These are phyloP conservation scores for Nycticorax nycticorax DNA, from an alignment of 2,113 vertebrate species.

Conservation along the genomic window DNA sequence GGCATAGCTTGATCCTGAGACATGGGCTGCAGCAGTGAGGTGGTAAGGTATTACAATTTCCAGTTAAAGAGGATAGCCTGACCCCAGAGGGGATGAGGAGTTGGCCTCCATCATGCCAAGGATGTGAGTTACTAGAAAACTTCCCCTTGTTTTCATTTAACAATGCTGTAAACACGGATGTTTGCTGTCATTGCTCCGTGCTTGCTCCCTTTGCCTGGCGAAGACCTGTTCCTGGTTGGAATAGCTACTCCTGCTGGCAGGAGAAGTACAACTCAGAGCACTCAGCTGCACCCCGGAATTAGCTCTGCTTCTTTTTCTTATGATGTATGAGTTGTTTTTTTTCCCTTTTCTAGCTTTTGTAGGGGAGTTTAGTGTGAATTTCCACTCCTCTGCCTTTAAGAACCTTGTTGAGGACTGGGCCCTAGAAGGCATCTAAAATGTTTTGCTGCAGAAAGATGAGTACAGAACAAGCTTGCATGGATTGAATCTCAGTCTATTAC, in stretches of 20 bases:
- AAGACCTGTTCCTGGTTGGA: neutral
- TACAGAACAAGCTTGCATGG: neutral
- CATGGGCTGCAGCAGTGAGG: neutral
- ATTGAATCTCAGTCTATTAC: neutral
- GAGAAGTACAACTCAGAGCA: neutral
- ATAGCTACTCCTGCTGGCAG: neutral
- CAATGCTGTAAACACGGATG: fast-evolving
- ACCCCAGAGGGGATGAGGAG: neutral
- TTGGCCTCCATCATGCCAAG: neutral
- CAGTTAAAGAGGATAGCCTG: neutral
- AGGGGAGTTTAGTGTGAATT: neutral
- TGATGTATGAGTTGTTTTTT: fast-evolving
- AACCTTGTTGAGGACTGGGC: neutral
- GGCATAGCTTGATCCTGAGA: neutral
- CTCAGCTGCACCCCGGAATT: neutral
- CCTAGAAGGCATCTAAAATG: neutral
- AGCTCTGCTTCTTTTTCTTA: neutral
- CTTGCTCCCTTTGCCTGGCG: neutral
- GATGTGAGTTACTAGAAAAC: neutral
- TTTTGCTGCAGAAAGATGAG: neutral
- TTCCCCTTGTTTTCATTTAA: neutral
- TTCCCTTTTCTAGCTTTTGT: neutral
- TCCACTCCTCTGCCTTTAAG: neutral
- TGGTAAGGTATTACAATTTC: neutral
- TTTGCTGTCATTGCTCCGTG: neutral